Evolutionary conservation across 2,797 vertebrate species (phyloP), one percentile per base, ranked within the genome.

Genomic region (Labroides dimidiatus): DNA sequence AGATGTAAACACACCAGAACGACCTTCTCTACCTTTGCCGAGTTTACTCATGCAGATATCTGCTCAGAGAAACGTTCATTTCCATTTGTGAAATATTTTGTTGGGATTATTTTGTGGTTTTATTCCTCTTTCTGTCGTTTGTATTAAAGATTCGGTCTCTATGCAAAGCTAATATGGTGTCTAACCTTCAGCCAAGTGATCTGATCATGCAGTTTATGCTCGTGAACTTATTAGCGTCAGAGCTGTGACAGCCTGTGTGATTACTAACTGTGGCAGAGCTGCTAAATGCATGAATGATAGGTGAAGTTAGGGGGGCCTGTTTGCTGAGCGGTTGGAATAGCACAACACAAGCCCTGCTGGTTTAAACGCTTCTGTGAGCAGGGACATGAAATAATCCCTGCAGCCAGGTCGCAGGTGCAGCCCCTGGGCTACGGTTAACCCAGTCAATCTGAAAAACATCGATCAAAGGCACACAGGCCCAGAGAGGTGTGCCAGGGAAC

Each of bases 311-410:
- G 49, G 37, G 36, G 49, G 37, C 42, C 20, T 23, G 21, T 75
- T 59, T 6, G 30, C 33, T 23, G 54, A 74, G 85, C 69, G 80
- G 68, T 37, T 61, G n/a, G 45, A 56, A 56, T 45, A 11, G 2
- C 49, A 61, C 44, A 50, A 53, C 76, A 55, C 52, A 61, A 59
- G 56, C 67, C 63, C 58, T 39, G 81, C 58, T 77, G 65, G 73
- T 85, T 86, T 75, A 82, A 91, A 89, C 33, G 74, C 64, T 86
- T n/a, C 87, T 82, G 90, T 90, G 80, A 91, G 85, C 86, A 89
- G 84, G 64, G 67, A 87, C 82, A 64, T 21, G 76, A 77, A 86
- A 83, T 82, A 80, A 91, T 91, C 75, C 89, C 80, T 84, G 66
- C 72, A 69, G 79, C 75, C 82, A 84, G 83, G 90, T 88, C 72